Conservation (phyloP, 1,140 invertebrate genomes). For the Choristoneura fumiferana region DNA sequence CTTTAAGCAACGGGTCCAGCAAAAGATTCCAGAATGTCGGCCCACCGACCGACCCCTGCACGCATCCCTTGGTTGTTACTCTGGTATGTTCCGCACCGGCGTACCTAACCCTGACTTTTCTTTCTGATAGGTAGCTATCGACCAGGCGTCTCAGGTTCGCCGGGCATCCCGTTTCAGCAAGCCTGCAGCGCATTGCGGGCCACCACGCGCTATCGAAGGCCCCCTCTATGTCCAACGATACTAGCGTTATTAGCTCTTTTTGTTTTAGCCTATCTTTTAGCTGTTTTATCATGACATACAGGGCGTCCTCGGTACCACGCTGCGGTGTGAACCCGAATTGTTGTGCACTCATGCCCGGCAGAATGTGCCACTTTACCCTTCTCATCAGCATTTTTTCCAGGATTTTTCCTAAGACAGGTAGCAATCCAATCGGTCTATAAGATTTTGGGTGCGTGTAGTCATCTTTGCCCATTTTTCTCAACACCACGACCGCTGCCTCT, state of each 20-base stretch:
- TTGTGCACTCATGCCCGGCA: neutral
- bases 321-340: slow-evolving; percentile 15
- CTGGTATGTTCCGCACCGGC: neutral
- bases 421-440: too few species aligned
- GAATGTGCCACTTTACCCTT: neutral
- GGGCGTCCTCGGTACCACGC: neutral
- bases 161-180: neutral
- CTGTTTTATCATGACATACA: neutral
- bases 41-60: slow-evolving; percentile 4
- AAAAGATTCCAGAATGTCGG: slow-evolving; percentile 4
- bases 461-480: slow-evolving; percentile 4
- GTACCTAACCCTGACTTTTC: slow-evolving; percentile 13
- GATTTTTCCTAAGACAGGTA: slow-evolving; percentile 5
- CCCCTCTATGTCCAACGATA: slow-evolving; percentile 14
- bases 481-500: neutral
- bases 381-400: slow-evolving; percentile 3
- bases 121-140: too few species aligned
- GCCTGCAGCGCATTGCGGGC: neutral
- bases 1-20: too few species aligned
- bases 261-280: neutral
- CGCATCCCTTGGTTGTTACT: neutral
- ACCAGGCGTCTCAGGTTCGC: neutral
- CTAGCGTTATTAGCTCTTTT: neutral
- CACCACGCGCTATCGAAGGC: slow-evolving; percentile 13
- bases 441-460: too few species aligned